These are phyloP conservation scores for Maniola jurtina DNA, from an alignment of 1,140 invertebrate species.

Conservation along the genomic window DNA sequence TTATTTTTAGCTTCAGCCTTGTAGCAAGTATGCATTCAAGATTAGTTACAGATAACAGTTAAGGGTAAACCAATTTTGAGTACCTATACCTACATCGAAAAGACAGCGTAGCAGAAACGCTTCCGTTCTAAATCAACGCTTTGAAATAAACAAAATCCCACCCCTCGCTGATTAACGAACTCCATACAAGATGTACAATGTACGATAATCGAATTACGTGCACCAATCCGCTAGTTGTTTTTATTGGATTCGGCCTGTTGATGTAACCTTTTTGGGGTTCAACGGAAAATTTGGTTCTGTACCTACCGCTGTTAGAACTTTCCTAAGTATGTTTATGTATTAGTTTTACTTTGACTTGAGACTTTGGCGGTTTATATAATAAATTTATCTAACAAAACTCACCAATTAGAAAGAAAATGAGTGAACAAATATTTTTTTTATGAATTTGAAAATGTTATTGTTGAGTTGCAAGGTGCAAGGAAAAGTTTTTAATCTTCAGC, in stretches of 20 bases:
- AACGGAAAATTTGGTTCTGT: neutral
- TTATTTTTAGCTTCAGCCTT: too few species aligned
- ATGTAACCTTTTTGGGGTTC: constrained; percentile 17
- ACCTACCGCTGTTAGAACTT: neutral
- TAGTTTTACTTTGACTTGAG: too few species aligned
- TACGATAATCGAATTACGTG: constrained; percentile 45
- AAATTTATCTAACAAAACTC: too few species aligned
- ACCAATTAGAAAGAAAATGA: too few species aligned
- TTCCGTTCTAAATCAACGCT: constrained; percentile 45
- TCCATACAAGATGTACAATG: constrained; percentile 45
- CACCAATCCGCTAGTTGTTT: constrained; percentile 34
- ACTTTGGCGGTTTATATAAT: too few species aligned
- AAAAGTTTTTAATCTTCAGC: constrained; percentile 15
- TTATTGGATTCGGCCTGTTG: constrained; percentile 24
- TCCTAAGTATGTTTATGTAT: too few species aligned
- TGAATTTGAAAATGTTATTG: neutral
- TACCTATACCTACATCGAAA: neutral
- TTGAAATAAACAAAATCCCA: constrained; percentile 51
- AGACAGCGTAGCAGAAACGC: neutral
- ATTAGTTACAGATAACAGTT: too few species aligned
- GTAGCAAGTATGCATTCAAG: too few species aligned
- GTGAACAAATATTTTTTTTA: neutral
- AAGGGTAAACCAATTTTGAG: too few species aligned
- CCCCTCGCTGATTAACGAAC: constrained; percentile 50
- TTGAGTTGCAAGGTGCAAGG: neutral